A percentile compares a stretch with the other conserved stretches of the same genome.
phyloP scores from a whole-genome alignment of 2,797 vertebrate species.

The Acipenser ruthenus region DNA sequence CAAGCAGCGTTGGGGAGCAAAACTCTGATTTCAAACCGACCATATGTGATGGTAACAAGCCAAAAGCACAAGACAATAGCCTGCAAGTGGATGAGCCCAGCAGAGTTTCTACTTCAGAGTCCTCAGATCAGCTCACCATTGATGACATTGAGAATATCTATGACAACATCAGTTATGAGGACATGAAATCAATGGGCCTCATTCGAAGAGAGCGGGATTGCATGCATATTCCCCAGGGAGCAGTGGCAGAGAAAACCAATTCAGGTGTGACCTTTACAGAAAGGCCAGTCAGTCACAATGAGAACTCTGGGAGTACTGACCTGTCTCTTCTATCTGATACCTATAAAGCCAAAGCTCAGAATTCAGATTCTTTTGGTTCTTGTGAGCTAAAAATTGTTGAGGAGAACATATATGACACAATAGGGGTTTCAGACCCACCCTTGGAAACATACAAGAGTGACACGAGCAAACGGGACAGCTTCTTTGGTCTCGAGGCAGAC shows the following conservation, averaged over 20 bases:
- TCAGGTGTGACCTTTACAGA: constrained; percentile 33
- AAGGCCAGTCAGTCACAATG: constrained; percentile 29
- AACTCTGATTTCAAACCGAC: constrained; percentile 29
- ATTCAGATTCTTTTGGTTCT: constrained; percentile 44
- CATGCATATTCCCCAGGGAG: constrained; percentile 12
- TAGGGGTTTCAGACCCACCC: constrained; percentile 66
- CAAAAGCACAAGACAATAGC: constrained; percentile 22
- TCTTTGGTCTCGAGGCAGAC: constrained; percentile 62
- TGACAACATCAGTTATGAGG: constrained; percentile 93
- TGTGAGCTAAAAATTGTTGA: constrained; percentile 70
- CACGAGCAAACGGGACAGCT: constrained; percentile 45
- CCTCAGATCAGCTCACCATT: constrained; percentile 75
- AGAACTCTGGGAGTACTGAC: neutral
- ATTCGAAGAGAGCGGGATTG: constrained; percentile 54
- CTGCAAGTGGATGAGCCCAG: constrained; percentile 1
- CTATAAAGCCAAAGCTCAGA: constrained; percentile 43
- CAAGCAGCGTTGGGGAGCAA: constrained; percentile 87
- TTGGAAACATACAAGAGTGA: constrained; percentile 32
- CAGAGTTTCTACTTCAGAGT: constrained; percentile 61
- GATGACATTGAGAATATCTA: constrained; percentile 92
- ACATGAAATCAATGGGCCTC: constrained; percentile 85
- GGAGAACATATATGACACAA: constrained; percentile 90
- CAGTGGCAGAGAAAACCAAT: constrained; percentile 47
- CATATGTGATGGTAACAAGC: constrained; percentile 20
- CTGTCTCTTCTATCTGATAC: constrained; percentile 31